Evolutionary conservation across 2,888 invertebrate species (phyloP).

Genomic region (Nymphalis c-album): DNA sequence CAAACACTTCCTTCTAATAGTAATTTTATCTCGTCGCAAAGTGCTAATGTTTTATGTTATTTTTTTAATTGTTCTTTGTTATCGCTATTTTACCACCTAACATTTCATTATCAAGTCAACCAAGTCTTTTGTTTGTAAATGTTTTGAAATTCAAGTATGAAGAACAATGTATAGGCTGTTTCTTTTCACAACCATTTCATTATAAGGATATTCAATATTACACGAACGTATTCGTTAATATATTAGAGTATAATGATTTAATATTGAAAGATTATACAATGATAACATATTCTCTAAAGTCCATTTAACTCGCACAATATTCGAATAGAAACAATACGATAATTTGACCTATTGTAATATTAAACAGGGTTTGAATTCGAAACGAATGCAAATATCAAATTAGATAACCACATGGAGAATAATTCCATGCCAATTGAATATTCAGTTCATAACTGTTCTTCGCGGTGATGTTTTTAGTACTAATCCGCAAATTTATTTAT

Average conservation of each 20-base stretch:
- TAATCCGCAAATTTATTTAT: slow-evolving; percentile 1
- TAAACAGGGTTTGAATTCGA: neutral
- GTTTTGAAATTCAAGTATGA: neutral
- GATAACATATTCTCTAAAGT: neutral
- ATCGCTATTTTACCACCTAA: neutral
- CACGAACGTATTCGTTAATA: too few relatives aligned
- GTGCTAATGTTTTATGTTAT: slow-evolving; percentile 16
- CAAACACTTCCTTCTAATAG: slow-evolving; percentile 54
- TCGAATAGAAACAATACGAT: neutral
- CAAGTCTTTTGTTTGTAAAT: neutral
- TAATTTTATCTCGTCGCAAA: slow-evolving; percentile 33
- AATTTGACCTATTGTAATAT: slow-evolving; percentile 1
- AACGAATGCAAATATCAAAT: neutral
- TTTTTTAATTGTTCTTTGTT: slow-evolving; percentile 21
- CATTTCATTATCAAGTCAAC: neutral
- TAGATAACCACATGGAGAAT: neutral
- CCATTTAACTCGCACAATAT: neutral
- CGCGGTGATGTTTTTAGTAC: neutral
- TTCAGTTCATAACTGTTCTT: neutral
- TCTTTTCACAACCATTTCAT: too few relatives aligned
- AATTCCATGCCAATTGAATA: neutral
- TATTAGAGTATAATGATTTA: too few relatives aligned
- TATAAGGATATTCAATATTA: too few relatives aligned
- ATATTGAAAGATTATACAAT: too few relatives aligned
- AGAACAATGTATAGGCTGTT: too few relatives aligned